Percentiles rank a stretch among this genome's conserved stretches.
Conservation (phyloP, 2,113 vertebrate genomes). For the Hemiscyllium ocellatum region DNA sequence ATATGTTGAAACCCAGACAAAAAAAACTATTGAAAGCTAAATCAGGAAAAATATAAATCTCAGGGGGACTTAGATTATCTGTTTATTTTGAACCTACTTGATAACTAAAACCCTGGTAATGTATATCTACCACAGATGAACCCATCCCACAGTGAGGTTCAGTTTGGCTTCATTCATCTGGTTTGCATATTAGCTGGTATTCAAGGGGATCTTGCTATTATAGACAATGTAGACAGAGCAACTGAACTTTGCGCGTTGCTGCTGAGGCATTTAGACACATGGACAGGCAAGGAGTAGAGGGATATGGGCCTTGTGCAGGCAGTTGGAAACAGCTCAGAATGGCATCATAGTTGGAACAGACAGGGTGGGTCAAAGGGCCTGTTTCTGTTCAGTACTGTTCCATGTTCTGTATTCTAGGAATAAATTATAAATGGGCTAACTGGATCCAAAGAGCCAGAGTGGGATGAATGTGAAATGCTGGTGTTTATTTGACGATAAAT, state of each 20-base stretch:
- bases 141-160: not conserved
- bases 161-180: not conserved
- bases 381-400: too few relatives aligned
- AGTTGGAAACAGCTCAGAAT: too few relatives aligned
- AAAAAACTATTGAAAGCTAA: not conserved
- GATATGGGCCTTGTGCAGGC: too few relatives aligned
- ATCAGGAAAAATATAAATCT: conserved; percentile 2
- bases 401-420: too few relatives aligned
- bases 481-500: not conserved
- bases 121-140: not conserved
- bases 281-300: too few relatives aligned
- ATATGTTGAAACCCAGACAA: not conserved
- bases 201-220: not conserved
- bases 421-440: not conserved
- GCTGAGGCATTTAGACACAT: not conserved
- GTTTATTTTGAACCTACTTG: not conserved
- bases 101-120: not conserved
- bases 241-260: not conserved
- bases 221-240: not conserved
- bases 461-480: not conserved
- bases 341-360: too few relatives aligned
- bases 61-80: not conserved
- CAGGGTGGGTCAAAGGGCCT: too few relatives aligned
- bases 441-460: not conserved
- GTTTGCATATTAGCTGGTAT: not conserved